Evolutionary conservation across 2,888 invertebrate species (phyloP).

Genomic region (Tipula lateralis): DNA sequence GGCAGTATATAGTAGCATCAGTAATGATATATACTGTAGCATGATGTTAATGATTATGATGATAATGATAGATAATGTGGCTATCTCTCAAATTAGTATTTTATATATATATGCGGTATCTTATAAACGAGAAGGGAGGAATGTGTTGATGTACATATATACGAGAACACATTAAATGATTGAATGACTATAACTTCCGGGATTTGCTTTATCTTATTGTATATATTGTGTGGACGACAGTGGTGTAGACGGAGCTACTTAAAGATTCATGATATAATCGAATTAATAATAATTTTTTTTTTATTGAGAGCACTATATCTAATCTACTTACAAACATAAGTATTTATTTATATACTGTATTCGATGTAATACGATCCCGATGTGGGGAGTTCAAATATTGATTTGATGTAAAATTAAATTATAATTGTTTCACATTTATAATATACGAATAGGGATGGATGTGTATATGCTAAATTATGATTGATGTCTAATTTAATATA

Average conservation of each 20-base stretch:
- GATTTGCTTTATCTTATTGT: not conserved
- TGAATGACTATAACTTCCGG: conserved; percentile 19
- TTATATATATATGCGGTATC: not conserved
- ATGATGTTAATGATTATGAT: not conserved
- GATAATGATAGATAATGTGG: not conserved
- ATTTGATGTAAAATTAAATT: conserved; percentile 4
- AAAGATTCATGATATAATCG: conserved; percentile 15
- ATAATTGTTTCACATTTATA: not conserved
- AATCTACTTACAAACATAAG: not conserved
- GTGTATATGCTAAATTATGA: not conserved
- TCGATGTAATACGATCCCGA: not conserved
- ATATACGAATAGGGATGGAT: not conserved
- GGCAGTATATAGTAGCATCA: not conserved
- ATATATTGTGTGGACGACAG: not conserved
- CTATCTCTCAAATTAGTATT: not conserved
- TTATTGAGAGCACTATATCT: not conserved
- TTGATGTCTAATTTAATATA: conserved; percentile 9
- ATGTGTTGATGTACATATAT: not conserved
- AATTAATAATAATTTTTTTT: not conserved
- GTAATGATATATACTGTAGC: not conserved
- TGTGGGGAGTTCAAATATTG: conserved; percentile 24
- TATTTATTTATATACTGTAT: not conserved
- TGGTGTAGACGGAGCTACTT: not conserved
- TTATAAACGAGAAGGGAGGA: not conserved
- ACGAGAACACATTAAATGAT: not conserved